Evolutionary conservation across 2,113 vertebrate genomes (phyloP).

Genomic region (Lota lota): DNA sequence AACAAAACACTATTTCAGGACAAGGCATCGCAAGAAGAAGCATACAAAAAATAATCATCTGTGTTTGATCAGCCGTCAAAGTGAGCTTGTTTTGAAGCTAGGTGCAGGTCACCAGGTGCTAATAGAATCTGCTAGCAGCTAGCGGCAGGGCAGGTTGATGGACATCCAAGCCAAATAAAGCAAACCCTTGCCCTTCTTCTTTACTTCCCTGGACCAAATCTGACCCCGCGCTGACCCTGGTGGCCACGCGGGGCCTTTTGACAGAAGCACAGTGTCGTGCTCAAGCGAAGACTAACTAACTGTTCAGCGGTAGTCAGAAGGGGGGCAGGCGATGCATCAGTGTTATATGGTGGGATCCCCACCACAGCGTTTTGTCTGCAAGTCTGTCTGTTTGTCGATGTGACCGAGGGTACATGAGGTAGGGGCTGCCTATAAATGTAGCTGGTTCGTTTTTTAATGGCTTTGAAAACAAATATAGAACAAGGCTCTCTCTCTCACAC

Average conservation of each 20-base stretch:
- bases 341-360: slow-evolving; percentile 9
- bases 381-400: too few relatives aligned
- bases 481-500: too few relatives aligned
- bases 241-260: slow-evolving; percentile 50
- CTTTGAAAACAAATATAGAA: too few relatives aligned
- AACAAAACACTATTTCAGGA: neutral
- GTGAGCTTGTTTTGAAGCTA: neutral
- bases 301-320: slow-evolving; percentile 12
- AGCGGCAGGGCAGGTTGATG: neutral
- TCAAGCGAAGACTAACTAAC: slow-evolving; percentile 45
- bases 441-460: too few relatives aligned
- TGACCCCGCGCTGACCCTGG: slow-evolving; percentile 62
- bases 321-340: slow-evolving; percentile 15
- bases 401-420: too few relatives aligned
- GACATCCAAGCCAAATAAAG: slow-evolving; percentile 19
- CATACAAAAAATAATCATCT: slow-evolving; percentile 1
- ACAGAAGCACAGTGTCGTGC: slow-evolving; percentile 68
- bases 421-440: too few relatives aligned
- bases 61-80: neutral
- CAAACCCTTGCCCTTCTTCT: slow-evolving; percentile 1
- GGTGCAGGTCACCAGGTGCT: slow-evolving; percentile 67
- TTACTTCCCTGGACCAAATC: slow-evolving; percentile 9
- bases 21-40: neutral
- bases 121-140: slow-evolving; percentile 13
- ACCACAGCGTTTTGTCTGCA: slow-evolving; percentile 24